These are phyloP conservation scores for Myotis yumanensis DNA, from an alignment of 2,113 vertebrate genomes.

Conservation along the genomic window DNA sequence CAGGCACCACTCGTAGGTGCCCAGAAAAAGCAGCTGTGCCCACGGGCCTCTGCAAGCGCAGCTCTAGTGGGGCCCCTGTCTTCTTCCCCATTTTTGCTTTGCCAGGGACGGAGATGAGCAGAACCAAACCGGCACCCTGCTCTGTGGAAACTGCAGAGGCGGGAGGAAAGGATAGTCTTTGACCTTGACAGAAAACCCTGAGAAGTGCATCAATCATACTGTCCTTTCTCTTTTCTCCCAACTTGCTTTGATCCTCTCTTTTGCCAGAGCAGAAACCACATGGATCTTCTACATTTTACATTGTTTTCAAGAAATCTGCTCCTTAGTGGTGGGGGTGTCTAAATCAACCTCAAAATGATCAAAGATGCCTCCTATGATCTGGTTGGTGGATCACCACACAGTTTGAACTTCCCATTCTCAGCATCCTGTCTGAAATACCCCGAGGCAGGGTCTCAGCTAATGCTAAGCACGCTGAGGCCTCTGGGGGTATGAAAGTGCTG, in stretches of 20 bases:
- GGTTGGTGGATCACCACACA: not conserved
- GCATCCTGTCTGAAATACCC: not conserved
- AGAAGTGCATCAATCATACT: not conserved
- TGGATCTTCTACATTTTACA: not conserved
- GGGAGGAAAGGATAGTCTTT: not conserved
- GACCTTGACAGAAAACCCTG: not conserved
- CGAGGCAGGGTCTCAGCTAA: not conserved
- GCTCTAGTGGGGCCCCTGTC: not conserved
- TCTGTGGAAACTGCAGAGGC: not conserved
- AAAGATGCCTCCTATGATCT: not conserved
- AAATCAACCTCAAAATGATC: not conserved
- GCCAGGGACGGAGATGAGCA: not conserved
- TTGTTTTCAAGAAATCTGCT: not conserved
- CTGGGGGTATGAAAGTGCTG: not conserved
- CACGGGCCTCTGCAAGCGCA: fast-evolving
- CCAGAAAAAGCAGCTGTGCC: not conserved
- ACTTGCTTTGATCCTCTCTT: not conserved
- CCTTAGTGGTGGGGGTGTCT: not conserved
- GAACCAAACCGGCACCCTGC: not conserved
- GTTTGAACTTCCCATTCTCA: not conserved
- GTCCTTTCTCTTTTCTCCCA: not conserved
- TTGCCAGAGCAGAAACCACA: not conserved
- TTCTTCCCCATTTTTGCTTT: not conserved
- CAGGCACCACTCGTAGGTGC: no score
- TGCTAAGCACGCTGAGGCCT: not conserved